Conservation (phyloP, 2,113 vertebrate genomes). For the Sinocyclocheilus anophthalmus region DNA sequence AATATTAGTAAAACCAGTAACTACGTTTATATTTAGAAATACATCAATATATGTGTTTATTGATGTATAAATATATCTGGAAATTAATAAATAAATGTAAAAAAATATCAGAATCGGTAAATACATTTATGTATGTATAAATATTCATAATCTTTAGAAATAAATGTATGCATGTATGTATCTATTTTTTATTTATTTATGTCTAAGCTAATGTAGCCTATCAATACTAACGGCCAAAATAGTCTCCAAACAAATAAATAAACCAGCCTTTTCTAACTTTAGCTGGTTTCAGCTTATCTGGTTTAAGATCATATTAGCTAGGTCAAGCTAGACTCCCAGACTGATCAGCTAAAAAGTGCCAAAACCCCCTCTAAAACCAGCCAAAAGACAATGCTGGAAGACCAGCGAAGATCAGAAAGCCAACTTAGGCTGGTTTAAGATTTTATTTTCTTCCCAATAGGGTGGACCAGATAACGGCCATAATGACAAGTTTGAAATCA, state of each 20-base stretch:
- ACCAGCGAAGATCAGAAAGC: background rate
- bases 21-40: too few relatives aligned
- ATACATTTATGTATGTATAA: background rate
- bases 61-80: too few relatives aligned
- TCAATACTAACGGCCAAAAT: background rate
- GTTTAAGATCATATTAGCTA: background rate
- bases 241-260: background rate
- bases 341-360: background rate
- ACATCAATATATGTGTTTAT: too few relatives aligned
- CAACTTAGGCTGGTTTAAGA: background rate
- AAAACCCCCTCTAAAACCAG: background rate
- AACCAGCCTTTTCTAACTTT: background rate
- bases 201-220: background rate
- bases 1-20: too few relatives aligned
- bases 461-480: background rate
- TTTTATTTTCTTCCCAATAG: background rate
- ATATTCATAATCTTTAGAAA: too few relatives aligned
- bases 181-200: too few relatives aligned
- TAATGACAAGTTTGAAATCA: background rate
- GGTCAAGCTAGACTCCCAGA: background rate
- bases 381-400: background rate
- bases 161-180: too few relatives aligned
- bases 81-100: too few relatives aligned
- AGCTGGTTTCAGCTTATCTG: background rate
- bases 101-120: background rate